Conservation (phyloP, 2,113 vertebrate genomes). For the Dicrurus megarhynchus region DNA sequence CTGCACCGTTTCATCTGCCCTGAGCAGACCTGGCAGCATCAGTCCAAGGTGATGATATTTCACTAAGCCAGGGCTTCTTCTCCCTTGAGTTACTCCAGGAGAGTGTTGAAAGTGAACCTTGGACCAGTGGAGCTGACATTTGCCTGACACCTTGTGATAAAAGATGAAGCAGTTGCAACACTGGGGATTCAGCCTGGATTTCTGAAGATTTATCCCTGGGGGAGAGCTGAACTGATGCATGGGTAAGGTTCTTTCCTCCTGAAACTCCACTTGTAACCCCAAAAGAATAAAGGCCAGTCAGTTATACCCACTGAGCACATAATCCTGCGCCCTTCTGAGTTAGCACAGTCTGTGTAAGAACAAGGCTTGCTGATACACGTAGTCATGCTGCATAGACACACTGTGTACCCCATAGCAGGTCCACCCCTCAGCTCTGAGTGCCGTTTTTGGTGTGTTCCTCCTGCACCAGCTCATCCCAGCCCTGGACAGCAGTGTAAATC, state of each 20-base stretch:
- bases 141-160: neutral
- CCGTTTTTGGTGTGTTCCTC: neutral
- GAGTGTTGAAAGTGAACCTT: neutral
- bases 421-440: neutral
- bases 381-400: rapidly evolving
- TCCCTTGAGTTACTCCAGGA: neutral
- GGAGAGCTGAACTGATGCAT: neutral
- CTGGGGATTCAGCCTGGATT: neutral
- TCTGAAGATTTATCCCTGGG: neutral
- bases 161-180: neutral
- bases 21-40: neutral
- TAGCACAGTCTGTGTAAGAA: neutral
- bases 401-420: neutral
- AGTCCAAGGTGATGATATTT: neutral
- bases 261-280: neutral
- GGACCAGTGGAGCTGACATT: neutral
- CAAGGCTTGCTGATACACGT: rapidly evolving
- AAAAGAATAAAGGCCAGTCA: neutral
- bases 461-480: neutral
- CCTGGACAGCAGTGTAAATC: neutral
- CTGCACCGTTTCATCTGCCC: neutral
- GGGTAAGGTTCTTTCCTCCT: neutral
- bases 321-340: neutral
- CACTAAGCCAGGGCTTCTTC: neutral
- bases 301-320: neutral